phyloP scores from a whole-genome alignment of 2,113 vertebrate genomes.

The Electrona antarctica region DNA sequence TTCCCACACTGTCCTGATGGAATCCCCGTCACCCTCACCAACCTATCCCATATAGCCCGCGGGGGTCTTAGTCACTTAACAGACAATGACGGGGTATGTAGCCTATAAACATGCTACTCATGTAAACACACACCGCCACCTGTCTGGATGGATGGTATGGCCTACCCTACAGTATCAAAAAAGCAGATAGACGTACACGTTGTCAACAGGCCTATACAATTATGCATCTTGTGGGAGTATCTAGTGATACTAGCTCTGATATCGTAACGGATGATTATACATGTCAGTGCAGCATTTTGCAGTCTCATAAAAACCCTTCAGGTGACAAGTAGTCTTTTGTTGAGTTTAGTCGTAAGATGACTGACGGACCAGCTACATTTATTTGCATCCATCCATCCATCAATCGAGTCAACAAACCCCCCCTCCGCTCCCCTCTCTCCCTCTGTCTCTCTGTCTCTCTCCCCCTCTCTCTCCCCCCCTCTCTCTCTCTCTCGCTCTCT shows the following conservation, averaged over 20 bases:
- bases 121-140: constrained; percentile 42
- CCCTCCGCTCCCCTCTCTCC: too few species aligned
- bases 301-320: constrained; percentile 61
- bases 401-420: too few species aligned
- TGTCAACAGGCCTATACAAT: neutral
- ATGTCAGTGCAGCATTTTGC: constrained; percentile 59
- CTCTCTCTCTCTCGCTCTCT: too few species aligned
- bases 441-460: too few species aligned
- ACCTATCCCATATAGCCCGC: neutral
- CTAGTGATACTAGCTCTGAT: constrained; percentile 32
- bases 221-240: constrained; percentile 2
- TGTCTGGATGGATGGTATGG: constrained; percentile 39
- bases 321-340: constrained; percentile 48
- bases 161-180: neutral
- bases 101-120: constrained; percentile 29
- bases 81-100: constrained; percentile 45
- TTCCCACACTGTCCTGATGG: neutral
- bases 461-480: too few species aligned
- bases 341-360: constrained; percentile 17
- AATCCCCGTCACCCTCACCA: neutral
- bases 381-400: too few species aligned
- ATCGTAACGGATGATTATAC: constrained; percentile 38
- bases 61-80: constrained; percentile 42
- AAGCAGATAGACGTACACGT: neutral
- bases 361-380: neutral